These are phyloP conservation scores for Cariama cristata DNA, from an alignment of 2,113 vertebrate genomes.

Conservation along the genomic window DNA sequence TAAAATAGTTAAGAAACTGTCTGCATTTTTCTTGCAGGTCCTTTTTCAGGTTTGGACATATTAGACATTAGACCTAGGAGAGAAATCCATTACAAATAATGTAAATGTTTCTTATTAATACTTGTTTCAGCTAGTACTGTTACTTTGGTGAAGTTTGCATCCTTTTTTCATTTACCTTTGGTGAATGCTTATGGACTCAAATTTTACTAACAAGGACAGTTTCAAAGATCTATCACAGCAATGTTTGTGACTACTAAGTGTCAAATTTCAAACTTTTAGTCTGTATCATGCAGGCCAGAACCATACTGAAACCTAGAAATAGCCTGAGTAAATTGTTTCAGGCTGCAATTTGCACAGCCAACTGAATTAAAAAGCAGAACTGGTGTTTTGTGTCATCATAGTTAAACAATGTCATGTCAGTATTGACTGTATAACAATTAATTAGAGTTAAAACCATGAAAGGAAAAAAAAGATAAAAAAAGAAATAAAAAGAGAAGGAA, in stretches of 20 bases:
- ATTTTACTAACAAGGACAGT: not conserved
- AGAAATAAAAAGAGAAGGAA: not conserved
- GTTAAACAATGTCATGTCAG: not conserved
- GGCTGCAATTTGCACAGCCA: not conserved
- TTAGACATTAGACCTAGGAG: not conserved
- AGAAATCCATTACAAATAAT: not conserved
- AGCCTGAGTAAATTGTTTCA: not conserved
- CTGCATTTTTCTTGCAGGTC: not conserved
- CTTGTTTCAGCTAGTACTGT: not conserved
- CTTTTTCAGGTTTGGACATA: not conserved
- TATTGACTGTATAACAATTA: not conserved
- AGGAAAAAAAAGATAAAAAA: not conserved
- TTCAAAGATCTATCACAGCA: not conserved
- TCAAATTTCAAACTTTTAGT: not conserved
- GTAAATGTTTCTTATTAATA: not conserved
- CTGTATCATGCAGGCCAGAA: not conserved
- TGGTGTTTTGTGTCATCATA: not conserved
- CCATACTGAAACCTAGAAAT: not conserved
- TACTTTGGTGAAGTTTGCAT: not conserved
- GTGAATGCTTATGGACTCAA: not conserved
- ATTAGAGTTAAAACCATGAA: not conserved
- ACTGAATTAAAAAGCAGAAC: not conserved
- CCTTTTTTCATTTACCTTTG: not conserved
- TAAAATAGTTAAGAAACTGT: not conserved
- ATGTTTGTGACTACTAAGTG: not conserved